phyloP scores from a whole-genome alignment of 2,113 vertebrate species.

The Copsychus sechellarum region DNA sequence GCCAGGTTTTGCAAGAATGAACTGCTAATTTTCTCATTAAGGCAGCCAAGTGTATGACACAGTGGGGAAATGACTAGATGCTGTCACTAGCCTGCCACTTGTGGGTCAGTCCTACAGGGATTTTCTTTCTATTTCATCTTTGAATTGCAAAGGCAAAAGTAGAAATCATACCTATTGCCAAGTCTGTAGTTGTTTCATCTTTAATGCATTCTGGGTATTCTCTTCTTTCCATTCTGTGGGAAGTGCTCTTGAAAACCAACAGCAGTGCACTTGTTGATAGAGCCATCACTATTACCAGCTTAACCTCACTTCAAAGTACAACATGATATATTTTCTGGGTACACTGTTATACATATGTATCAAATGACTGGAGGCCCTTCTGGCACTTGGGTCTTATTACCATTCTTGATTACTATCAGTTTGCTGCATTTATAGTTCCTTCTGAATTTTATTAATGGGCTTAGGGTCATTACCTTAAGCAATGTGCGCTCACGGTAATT shows the following conservation, averaged over 20 bases:
- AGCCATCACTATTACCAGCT: background rate
- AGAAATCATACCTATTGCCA: background rate
- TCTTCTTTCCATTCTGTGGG: background rate
- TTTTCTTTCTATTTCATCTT: background rate
- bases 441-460: background rate
- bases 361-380: background rate
- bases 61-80: background rate
- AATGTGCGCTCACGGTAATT: background rate
- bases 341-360: background rate
- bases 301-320: background rate
- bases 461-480: background rate
- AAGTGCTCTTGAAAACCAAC: background rate
- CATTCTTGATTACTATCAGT: background rate
- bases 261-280: background rate
- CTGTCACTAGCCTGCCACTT: background rate
- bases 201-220: background rate
- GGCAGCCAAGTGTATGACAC: background rate
- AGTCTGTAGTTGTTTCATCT: background rate
- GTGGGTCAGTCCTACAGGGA: background rate
- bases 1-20: slow-evolving; percentile 9
- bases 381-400: background rate
- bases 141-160: background rate
- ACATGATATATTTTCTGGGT: background rate
- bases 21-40: slow-evolving; percentile 30
- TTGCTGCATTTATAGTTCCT: background rate